These are phyloP conservation scores for Pandemis corylana DNA, from an alignment of 2,888 invertebrate genomes.

Conservation along the genomic window DNA sequence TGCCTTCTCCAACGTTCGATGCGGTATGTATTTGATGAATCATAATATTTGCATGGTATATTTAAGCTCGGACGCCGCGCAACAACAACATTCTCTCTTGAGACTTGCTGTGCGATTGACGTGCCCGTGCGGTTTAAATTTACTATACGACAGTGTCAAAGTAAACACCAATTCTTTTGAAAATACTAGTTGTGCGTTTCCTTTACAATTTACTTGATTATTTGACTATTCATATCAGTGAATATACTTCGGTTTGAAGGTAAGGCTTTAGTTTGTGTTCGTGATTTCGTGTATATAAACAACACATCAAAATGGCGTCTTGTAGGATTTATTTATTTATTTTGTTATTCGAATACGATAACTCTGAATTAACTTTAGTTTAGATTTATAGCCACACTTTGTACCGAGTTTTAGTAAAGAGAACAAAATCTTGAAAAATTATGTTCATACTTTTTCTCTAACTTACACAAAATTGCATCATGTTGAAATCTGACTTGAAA, in stretches of 20 bases:
- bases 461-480: slow-evolving; percentile 25
- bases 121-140: slow-evolving; percentile 7
- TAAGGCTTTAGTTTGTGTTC: not conserved
- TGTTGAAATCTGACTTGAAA: not conserved
- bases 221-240: slow-evolving; percentile 5
- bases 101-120: slow-evolving; percentile 46
- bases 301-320: slow-evolving; percentile 1
- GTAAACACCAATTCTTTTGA: slow-evolving; percentile 27
- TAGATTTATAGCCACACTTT: too few relatives aligned
- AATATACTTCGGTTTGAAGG: slow-evolving; percentile 29
- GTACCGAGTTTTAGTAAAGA: not conserved
- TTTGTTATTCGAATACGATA: not conserved
- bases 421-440: not conserved
- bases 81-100: slow-evolving; percentile 54
- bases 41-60: slow-evolving; percentile 59
- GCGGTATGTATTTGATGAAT: slow-evolving; percentile 56
- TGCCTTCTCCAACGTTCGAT: slow-evolving; percentile 60
- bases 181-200: slow-evolving; percentile 21
- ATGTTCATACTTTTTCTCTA: not conserved
- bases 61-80: slow-evolving; percentile 52
- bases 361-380: too few relatives aligned
- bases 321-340: not conserved
- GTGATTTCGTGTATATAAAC: not conserved
- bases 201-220: slow-evolving; percentile 15
- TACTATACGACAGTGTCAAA: slow-evolving; percentile 40